Percentiles rank a stretch among this genome's conserved stretches.
Evolutionary conservation across 1,140 invertebrate species (phyloP).

Genomic region (Temnothorax nylanderi): DNA sequence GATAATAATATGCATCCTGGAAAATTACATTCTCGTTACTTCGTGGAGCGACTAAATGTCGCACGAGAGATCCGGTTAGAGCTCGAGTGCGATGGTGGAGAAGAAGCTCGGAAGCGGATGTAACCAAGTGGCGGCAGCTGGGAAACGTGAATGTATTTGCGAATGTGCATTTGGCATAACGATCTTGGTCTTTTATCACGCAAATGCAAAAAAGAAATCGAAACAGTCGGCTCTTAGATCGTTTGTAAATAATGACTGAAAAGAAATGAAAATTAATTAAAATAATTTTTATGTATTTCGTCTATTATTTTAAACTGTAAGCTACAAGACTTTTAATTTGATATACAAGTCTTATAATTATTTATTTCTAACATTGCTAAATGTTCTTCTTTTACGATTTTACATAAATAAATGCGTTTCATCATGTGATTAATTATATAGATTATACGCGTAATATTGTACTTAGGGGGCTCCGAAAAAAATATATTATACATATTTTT

Average conservation of each 20-base stretch:
- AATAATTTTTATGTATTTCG: not conserved
- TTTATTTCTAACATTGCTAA: not conserved
- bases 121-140: conserved; percentile 56
- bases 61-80: conserved; percentile 12
- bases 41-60: conserved; percentile 53
- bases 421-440: not conserved
- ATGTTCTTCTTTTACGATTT: not conserved
- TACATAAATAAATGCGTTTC: not conserved
- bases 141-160: conserved; percentile 56
- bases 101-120: conserved; percentile 33
- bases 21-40: conserved; percentile 74
- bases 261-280: not conserved
- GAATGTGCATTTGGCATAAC: conserved; percentile 46
- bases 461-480: not conserved
- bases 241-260: not conserved
- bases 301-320: not conserved
- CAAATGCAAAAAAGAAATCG: conserved; percentile 8
- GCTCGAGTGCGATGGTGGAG: not conserved
- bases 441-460: not conserved
- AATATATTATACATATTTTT: not conserved
- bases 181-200: conserved; percentile 37
- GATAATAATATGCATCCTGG: conserved; percentile 68
- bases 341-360: not conserved
- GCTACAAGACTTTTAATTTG: not conserved
- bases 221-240: not conserved